Evolutionary conservation across 2,888 invertebrate species (phyloP), one percentile per base, ranked within the genome.

Genomic region (Megalurothrips usitatus): DNA sequence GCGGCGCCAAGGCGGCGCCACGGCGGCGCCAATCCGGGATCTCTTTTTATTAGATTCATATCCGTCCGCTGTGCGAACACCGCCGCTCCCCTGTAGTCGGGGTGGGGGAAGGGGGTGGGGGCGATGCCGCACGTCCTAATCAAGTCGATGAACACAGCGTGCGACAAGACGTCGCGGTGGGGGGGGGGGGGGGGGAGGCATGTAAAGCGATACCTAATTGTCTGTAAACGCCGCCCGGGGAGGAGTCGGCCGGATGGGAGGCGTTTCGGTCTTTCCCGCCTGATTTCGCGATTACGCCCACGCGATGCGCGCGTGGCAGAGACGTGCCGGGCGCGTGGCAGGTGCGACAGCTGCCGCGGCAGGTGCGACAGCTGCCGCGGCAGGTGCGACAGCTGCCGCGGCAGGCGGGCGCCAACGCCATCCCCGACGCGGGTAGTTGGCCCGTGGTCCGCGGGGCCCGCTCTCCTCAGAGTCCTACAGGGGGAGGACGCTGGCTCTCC

Each of bases 21-120:
- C n/a, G n/a, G 23, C n/a, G 68, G 68, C 68, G 68, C n/a, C 68
- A 75, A 23, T 75, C 68, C 68, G 23, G 68, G 68, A 75, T 75
- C 68, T 75, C 68, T 75, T 75, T 43, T 75, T 75, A 75, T 75
- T 23, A 75, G 68, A 75, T 75, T 75, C 68, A 75, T 75, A 75
- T 75, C 68, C 68, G 68, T 75, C 68, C 68, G 68, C 68, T 23
- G 68, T 58, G 17, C 58, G 68, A 75, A 58, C 68, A n/a, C 11
- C 58, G 58, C 6, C 17, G 58, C 58, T 58, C 17, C 58, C 58
- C 58, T n/a, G 68, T n/a, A n/a, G n/a, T n/a, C 68, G 23, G 68
- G 26, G 68, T 11, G 19, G 58, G 14, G 68, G 68, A 1, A 12
- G 68, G 68, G 68, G 68, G 26, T 0, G 11, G 68, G 3, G 23